phyloP scores from a whole-genome alignment of 2,113 vertebrate genomes.

The Proteles cristata region DNA sequence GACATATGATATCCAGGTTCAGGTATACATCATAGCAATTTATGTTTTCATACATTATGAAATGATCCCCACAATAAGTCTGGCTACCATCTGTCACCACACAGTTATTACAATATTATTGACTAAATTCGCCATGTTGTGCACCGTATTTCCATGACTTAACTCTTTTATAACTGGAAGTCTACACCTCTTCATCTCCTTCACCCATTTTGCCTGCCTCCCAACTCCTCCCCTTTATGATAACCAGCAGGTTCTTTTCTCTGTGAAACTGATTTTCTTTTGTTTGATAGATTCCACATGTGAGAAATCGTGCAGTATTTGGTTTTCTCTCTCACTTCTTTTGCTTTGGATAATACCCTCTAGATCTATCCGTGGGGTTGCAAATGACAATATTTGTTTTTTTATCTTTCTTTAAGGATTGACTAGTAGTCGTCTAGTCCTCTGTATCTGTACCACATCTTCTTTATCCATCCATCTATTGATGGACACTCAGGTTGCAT shows the following conservation, averaged over 20 bases:
- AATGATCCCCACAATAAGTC: not conserved
- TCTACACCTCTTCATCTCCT: not conserved
- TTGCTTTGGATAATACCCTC: not conserved
- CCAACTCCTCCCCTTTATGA: not conserved
- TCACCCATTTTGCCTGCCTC: not conserved
- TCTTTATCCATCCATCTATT: not conserved
- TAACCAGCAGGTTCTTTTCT: not conserved
- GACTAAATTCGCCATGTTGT: not conserved
- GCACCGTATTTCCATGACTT: not conserved
- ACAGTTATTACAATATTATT: not conserved
- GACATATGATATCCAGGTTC: not conserved
- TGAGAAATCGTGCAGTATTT: not conserved
- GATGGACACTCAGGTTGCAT: not conserved
- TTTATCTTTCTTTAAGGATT: not conserved
- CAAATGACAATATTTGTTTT: not conserved
- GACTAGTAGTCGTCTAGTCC: not conserved
- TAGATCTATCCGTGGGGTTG: not conserved
- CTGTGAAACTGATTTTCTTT: not conserved
- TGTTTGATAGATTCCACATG: not conserved
- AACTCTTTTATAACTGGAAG: not conserved
- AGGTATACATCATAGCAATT: not conserved
- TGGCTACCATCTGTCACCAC: not conserved
- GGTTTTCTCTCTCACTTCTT: not conserved
- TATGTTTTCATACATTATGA: not conserved
- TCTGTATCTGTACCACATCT: not conserved